A percentile compares a stretch with the other conserved stretches of the same genome.
Conservation (phyloP, 2,888 invertebrate genomes). For the Polietes domitor region DNA sequence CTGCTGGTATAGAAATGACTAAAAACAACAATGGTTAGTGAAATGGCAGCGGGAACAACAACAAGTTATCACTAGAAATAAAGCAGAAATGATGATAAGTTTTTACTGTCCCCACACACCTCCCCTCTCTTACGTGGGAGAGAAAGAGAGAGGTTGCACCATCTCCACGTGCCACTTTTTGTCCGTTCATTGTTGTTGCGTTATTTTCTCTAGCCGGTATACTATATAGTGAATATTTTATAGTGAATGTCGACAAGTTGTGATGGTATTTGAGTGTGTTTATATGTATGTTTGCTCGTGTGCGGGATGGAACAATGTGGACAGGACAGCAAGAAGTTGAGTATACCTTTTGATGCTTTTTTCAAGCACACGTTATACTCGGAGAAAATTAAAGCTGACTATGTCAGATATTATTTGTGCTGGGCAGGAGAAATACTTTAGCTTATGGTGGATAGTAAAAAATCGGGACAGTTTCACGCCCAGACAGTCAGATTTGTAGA, state of each 20-base stretch:
- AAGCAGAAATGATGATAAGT: neutral
- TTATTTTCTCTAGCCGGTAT: neutral
- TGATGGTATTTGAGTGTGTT: neutral
- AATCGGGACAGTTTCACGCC: neutral
- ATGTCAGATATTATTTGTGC: neutral
- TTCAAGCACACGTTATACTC: neutral
- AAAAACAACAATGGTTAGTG: neutral
- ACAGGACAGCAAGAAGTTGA: neutral
- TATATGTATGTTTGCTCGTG: neutral
- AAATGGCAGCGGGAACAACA: neutral
- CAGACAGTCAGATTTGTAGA: no score
- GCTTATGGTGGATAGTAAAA: neutral
- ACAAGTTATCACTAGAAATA: neutral
- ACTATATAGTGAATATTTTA: constrained; percentile 3
- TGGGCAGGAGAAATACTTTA: neutral
- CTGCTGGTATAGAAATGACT: neutral
- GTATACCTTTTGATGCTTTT: neutral
- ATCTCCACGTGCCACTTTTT: neutral
- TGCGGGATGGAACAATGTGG: no score
- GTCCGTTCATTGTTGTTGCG: neutral
- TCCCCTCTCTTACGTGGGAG: neutral
- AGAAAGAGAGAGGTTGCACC: neutral
- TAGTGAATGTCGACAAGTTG: constrained; percentile 8
- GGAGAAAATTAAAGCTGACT: neutral
- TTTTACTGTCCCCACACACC: neutral